These are phyloP conservation scores for Saccopteryx bilineata DNA, from an alignment of 2,113 vertebrate genomes.

Conservation along the genomic window DNA sequence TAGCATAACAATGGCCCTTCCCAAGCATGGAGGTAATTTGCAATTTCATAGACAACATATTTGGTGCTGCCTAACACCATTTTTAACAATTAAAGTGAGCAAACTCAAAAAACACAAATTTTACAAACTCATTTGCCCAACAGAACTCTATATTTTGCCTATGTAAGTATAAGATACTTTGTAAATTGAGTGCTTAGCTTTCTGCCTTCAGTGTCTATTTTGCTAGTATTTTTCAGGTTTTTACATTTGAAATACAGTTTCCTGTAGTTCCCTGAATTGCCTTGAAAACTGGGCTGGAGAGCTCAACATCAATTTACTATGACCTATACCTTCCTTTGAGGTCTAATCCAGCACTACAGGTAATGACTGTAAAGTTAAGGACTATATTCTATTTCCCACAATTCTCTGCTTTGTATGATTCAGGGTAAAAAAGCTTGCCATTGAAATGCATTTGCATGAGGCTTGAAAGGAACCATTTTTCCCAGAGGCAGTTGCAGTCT, in stretches of 20 bases:
- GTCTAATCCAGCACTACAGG: background rate
- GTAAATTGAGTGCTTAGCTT: background rate
- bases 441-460: background rate
- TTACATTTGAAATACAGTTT: slow-evolving; percentile 9
- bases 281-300: background rate
- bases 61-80: too few relatives aligned
- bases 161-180: background rate
- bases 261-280: background rate
- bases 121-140: too few relatives aligned
- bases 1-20: too few relatives aligned
- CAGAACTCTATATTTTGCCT: background rate
- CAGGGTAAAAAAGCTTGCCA: background rate
- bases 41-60: too few relatives aligned
- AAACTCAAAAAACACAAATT: too few relatives aligned
- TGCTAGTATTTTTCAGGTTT: background rate
- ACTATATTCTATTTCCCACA: background rate
- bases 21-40: too few relatives aligned
- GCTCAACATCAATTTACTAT: background rate
- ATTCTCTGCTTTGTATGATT: background rate
- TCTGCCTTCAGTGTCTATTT: background rate
- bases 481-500: background rate
- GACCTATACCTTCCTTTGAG: background rate
- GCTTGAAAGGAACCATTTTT: background rate
- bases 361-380: background rate
- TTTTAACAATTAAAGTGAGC: too few relatives aligned